Conservation (phyloP, 2,113 vertebrate genomes). For the Aegotheles bennettii region DNA sequence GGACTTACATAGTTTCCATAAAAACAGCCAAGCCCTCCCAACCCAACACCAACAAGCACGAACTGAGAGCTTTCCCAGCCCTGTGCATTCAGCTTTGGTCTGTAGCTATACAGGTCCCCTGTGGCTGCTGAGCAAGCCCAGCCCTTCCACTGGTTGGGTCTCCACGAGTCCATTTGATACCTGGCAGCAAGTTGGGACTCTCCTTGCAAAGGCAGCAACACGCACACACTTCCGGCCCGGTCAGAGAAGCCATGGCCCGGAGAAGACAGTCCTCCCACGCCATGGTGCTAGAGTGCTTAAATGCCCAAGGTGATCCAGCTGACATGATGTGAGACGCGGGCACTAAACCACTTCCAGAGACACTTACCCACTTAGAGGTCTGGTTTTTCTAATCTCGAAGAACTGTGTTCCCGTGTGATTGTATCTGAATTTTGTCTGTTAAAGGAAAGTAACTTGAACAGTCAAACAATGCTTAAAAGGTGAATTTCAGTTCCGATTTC, state of each 20-base stretch:
- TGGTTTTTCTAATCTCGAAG: constrained; percentile 95
- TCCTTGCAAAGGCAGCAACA: not conserved
- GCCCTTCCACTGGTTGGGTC: not conserved
- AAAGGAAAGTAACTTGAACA: constrained; percentile 62
- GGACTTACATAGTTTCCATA: not conserved
- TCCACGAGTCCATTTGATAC: not conserved
- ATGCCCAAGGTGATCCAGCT: not conserved
- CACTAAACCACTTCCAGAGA: not conserved
- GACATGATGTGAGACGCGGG: not conserved
- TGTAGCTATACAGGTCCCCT: not conserved
- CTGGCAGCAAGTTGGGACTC: not conserved
- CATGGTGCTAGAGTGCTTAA: not conserved
- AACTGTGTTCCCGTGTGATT: constrained; percentile 98
- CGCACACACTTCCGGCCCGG: not conserved
- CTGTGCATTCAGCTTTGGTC: not conserved
- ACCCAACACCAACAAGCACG: not conserved
- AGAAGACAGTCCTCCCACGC: not conserved
- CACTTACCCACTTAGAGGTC: constrained; percentile 93
- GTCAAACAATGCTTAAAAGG: not conserved
- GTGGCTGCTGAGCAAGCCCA: not conserved
- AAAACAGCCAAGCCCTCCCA: not conserved
- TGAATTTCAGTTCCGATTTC: not conserved
- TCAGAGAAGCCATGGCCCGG: rapidly evolving
- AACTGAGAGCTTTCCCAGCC: not conserved
- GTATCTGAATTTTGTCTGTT: constrained; percentile 81